Conservation (phyloP, 2,797 vertebrate genomes). For the Monodelphis domestica region DNA sequence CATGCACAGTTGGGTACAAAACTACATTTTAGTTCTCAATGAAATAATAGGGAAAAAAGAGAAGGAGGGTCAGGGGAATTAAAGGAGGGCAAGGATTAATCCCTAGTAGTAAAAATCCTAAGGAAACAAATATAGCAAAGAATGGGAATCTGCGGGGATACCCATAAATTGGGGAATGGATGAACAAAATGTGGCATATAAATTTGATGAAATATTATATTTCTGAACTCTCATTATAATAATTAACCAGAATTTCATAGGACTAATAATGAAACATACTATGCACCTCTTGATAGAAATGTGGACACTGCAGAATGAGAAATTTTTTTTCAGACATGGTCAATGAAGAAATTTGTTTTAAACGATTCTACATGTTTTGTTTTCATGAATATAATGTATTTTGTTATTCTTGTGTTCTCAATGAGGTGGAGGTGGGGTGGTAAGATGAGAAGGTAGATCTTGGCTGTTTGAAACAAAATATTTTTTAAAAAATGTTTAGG, state of each 20-base stretch:
- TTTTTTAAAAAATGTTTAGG: not conserved
- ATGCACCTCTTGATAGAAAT: not conserved
- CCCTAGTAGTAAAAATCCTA: not conserved
- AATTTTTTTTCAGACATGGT: not conserved
- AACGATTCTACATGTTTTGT: not conserved
- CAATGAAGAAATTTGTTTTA: not conserved
- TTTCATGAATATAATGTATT: not conserved
- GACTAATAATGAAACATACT: not conserved
- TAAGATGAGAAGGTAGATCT: not conserved
- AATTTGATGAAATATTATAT: not conserved
- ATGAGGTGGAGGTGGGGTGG: not conserved
- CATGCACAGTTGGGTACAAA: not conserved
- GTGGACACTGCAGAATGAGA: not conserved
- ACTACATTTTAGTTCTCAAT: not conserved
- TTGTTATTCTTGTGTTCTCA: not conserved
- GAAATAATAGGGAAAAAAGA: not conserved
- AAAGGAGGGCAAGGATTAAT: not conserved
- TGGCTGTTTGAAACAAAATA: not conserved
- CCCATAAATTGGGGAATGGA: not conserved
- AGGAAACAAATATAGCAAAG: not conserved
- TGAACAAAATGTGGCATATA: not conserved
- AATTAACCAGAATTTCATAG: not conserved
- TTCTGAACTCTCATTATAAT: not conserved
- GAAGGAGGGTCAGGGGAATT: not conserved
- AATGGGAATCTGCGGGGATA: not conserved